A percentile compares a stretch with the other conserved stretches of the same genome.
These are phyloP conservation scores for Dilophus febrilis DNA, from an alignment of 2,888 invertebrate species.

Conservation along the genomic window DNA sequence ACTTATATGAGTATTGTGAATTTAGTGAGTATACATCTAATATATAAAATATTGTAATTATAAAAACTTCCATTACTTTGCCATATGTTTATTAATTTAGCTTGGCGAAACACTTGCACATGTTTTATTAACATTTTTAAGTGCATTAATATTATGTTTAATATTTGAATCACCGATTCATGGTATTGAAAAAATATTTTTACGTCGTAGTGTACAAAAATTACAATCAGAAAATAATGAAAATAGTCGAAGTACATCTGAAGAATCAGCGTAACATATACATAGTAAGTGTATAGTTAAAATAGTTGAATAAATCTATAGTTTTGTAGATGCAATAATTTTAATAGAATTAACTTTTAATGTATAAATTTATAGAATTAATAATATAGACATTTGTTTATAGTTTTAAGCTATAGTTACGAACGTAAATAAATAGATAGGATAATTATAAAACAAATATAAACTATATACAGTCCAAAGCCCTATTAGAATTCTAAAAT, in stretches of 20 bases:
- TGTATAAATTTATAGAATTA: too few species aligned
- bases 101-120: constrained; percentile 38
- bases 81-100: constrained; percentile 28
- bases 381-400: too few species aligned
- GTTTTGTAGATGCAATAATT: too few species aligned
- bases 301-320: too few species aligned
- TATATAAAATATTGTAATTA: neutral
- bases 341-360: too few species aligned
- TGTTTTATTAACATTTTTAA: constrained; percentile 39
- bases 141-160: constrained; percentile 44
- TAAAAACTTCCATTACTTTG: neutral
- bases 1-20: constrained; percentile 41
- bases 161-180: constrained; percentile 57
- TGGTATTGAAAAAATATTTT: constrained; percentile 48
- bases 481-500: too few species aligned
- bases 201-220: constrained; percentile 27
- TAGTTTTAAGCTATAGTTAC: too few species aligned
- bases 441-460: too few species aligned
- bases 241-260: constrained; percentile 8
- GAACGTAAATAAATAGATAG: too few species aligned
- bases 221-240: constrained; percentile 2
- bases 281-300: too few species aligned
- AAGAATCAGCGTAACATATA: constrained; percentile 9
- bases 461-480: too few species aligned
- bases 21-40: constrained; percentile 33